Percentiles rank a stretch among this genome's conserved stretches.
Evolutionary conservation across 2,888 invertebrate species (phyloP).

Genomic region (Eueremaeus valkanovi): DNA sequence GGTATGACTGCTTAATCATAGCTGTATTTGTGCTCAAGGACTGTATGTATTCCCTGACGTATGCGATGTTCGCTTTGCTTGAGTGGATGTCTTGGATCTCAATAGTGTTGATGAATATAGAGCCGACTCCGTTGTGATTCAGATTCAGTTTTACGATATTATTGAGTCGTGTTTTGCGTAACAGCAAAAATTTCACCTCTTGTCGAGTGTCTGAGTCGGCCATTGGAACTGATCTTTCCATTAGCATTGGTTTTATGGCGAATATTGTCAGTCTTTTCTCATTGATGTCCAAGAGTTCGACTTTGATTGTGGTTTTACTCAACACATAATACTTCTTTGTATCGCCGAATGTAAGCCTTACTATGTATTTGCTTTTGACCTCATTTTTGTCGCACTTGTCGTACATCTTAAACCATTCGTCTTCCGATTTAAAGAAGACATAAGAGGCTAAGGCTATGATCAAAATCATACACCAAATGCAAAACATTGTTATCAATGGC

Average conservation of each 20-base stretch:
- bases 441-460: not conserved
- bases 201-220: not conserved
- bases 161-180: not conserved
- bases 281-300: not conserved
- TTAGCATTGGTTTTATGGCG: not conserved
- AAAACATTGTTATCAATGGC: not conserved
- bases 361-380: not conserved
- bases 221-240: not conserved
- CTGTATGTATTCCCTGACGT: not conserved
- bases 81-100: not conserved
- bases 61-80: not conserved
- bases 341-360: not conserved
- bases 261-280: not conserved
- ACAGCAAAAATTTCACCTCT: not conserved
- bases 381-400: not conserved
- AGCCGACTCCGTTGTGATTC: not conserved
- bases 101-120: not conserved
- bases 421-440: not conserved
- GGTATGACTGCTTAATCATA: not conserved
- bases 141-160: not conserved
- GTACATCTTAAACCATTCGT: not conserved
- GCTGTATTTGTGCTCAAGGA: not conserved
- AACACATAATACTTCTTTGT: not conserved
- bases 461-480: not conserved
- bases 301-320: not conserved